Evolutionary conservation across 2,797 vertebrate species (phyloP).

Genomic region (Anguilla anguilla): DNA sequence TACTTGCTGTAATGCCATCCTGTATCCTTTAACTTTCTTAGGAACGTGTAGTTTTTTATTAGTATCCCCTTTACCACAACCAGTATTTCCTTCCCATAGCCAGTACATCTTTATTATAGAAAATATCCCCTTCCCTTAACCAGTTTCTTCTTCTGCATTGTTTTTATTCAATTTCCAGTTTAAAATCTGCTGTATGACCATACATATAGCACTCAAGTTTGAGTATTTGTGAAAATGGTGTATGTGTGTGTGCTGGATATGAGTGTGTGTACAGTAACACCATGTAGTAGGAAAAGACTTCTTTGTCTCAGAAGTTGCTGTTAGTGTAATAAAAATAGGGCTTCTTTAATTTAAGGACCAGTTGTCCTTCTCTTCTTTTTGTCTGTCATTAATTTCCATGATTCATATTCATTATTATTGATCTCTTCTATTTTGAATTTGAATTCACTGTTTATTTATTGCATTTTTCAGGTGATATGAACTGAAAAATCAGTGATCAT

Average conservation of each 20-base stretch:
- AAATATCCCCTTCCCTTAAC: not conserved
- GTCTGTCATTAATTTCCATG: conserved; percentile 6
- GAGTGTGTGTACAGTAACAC: not conserved
- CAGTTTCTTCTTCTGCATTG: not conserved
- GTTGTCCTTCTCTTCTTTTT: not conserved
- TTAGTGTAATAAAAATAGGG: not conserved
- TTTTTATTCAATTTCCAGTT: not conserved
- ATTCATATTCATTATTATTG: not conserved
- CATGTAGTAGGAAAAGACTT: not conserved
- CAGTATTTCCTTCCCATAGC: not conserved
- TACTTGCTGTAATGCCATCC: not conserved
- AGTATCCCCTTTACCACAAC: not conserved
- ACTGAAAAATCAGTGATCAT: not conserved
- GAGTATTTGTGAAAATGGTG: not conserved
- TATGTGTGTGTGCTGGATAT: not conserved
- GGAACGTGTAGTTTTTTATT: not conserved
- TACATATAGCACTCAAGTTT: not conserved
- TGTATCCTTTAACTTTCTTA: not conserved
- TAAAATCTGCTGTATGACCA: not conserved
- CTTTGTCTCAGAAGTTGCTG: not conserved
- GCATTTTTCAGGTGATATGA: conserved; percentile 7
- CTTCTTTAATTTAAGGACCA: not conserved
- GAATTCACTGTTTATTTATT: conserved; percentile 12
- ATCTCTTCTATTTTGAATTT: conserved; percentile 4
- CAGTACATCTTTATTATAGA: not conserved